Base-by-base conservation (phyloP, 2,888 invertebrate genomes). In the Ophraella communa region DNA sequence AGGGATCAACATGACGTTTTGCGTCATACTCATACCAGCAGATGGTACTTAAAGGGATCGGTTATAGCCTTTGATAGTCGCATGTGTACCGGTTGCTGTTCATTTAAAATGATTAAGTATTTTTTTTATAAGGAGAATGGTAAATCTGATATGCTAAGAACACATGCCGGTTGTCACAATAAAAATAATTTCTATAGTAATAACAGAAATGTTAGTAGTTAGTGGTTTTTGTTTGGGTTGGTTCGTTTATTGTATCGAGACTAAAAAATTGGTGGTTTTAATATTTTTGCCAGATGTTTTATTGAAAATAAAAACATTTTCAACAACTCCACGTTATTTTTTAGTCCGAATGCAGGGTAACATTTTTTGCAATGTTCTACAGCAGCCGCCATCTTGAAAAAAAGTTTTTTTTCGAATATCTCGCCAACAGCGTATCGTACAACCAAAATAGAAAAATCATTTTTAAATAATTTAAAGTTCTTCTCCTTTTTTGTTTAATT, bases 11-110 rank as follows among this genome's bases (percentile, higher is more conserved):
- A 55, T 62, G 56, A 56, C 47, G 42, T 58, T 62, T 65, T 58
- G 62, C 56, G 65, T 62, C 65, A 65, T 62, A 53, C 54, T 65
- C 33, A 42, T 23, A 44, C 54, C 45, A 44, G 62, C 65, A 65
- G 57, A 65, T 65, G 65, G 65, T 44, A 53, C 47, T 23, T 53
- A 30, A 44, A 42, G 47, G 58, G 62, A 45, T 51, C 60, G 52
- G 27, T 44, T 39, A 42, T 60, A 35, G 52, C n/a, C 59, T 60
- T 60, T 60, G 44, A 57, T 49, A 11, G 21, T 30, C 7, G 14
- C 57, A 57, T 57, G 47, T 57, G 57, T 27, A 20, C 20, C 20
- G 27, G 20, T 23, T 18, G 18, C 20, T 17, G 17, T 44, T 44
- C 27, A 30, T 55, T 53, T 35, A 39, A 30, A 57, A 51, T 59